Percentiles rank a stretch among this genome's conserved stretches.
These are phyloP conservation scores for Eupithecia inturbata DNA, from an alignment of 2,888 invertebrate genomes.

Conservation along the genomic window DNA sequence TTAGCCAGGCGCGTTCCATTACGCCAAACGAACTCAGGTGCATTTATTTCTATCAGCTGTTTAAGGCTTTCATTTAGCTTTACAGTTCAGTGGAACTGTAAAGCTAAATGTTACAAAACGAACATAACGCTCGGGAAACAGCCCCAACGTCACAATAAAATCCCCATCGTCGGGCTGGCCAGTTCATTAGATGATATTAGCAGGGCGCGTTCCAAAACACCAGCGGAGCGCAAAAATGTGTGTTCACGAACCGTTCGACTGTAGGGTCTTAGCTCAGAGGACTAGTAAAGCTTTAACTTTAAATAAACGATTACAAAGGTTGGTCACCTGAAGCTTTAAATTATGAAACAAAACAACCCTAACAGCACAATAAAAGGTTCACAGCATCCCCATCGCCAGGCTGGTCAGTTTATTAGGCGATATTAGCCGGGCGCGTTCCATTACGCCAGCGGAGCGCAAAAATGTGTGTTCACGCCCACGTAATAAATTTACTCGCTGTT, in stretches of 20 bases:
- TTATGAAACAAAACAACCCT: constrained; percentile 2
- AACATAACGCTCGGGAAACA: too few relatives aligned
- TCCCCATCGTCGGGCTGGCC: constrained; percentile 16
- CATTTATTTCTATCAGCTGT: too few relatives aligned
- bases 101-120: too few relatives aligned
- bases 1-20: constrained; percentile 51
- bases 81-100: too few relatives aligned
- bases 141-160: constrained; percentile 13
- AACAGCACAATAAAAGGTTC: constrained; percentile 19
- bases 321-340: neutral
- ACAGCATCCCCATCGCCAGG: constrained; percentile 40
- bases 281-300: too few relatives aligned
- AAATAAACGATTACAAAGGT: neutral
- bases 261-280: too few relatives aligned
- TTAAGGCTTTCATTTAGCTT: too few relatives aligned
- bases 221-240: constrained; percentile 58
- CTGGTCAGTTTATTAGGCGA: constrained; percentile 52
- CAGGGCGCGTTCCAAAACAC: constrained; percentile 51
- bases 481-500: constrained; percentile 73
- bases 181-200: constrained; percentile 31
- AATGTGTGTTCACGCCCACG: constrained; percentile 70
- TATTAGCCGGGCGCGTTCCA: constrained; percentile 52
- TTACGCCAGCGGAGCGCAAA: constrained; percentile 58
- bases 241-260: constrained; percentile 54
- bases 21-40: too few relatives aligned